phyloP scores from a whole-genome alignment of 2,888 invertebrate species.

The Eupsilia transversa region DNA sequence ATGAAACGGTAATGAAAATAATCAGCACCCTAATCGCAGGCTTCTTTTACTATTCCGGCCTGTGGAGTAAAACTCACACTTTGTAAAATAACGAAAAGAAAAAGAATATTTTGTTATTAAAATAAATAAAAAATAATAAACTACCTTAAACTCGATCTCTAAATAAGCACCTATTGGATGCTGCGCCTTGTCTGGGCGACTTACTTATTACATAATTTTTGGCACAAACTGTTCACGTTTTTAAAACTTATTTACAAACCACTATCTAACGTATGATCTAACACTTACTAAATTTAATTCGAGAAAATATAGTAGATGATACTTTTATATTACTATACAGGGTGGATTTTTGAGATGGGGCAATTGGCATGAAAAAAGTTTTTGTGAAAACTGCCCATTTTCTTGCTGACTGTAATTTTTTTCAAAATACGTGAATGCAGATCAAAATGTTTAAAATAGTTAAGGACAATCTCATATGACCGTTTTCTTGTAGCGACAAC shows the following conservation, averaged over 20 bases:
- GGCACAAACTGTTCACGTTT: slow-evolving; percentile 81
- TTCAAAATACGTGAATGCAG: too few species aligned
- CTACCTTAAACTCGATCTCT: slow-evolving; percentile 34
- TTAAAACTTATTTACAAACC: slow-evolving; percentile 68
- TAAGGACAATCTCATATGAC: too few species aligned
- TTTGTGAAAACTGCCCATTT: too few species aligned
- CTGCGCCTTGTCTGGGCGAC: slow-evolving; percentile 46
- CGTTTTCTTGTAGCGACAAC: too few species aligned
- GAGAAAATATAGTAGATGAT: slow-evolving; percentile 10
- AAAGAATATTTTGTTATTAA: slow-evolving; percentile 9
- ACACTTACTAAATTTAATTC: slow-evolving; percentile 1
- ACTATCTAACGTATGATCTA: slow-evolving; percentile 28
- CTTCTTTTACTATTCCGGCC: background rate
- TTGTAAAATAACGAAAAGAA: background rate
- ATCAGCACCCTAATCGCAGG: too few species aligned
- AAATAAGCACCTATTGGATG: slow-evolving; percentile 51
- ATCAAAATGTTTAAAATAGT: too few species aligned
- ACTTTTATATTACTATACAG: background rate
- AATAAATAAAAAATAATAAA: slow-evolving; percentile 38
- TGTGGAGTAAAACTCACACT: background rate
- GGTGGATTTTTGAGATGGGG: too few species aligned
- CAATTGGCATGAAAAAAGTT: too few species aligned
- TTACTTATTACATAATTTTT: slow-evolving; percentile 65
- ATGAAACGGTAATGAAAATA: background rate
- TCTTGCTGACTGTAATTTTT: too few species aligned